Evolutionary conservation across 2,113 vertebrate genomes (phyloP), one percentile per base, ranked within the genome.

Genomic region (Cavia aperea): DNA sequence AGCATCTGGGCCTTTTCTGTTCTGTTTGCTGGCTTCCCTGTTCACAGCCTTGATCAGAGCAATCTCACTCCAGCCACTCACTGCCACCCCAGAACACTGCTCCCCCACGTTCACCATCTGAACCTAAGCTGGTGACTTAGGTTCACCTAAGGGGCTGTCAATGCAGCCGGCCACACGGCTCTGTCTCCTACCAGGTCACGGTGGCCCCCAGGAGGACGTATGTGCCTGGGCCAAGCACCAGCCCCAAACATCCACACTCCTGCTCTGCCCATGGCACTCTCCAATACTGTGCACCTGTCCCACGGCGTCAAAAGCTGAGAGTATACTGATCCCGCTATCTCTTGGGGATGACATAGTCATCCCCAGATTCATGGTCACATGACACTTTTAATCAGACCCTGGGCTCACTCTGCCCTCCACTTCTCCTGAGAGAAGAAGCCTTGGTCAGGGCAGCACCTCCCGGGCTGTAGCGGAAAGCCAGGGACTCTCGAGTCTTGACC

Each of bases 141-240:
- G 39, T 39, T 39, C 26, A 66, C n/a, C 36, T 33, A 49, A 54
- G 36, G 56, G 85, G 43, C 26, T 83, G 68, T 73, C 16, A 70
- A 58, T 18, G 62, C 19, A 58, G 49, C 54, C 23, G 72, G 88
- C 7, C 39, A 10, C 8, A 21, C 15, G 66, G 9, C 43, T 62
- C 84, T 56, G 56, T 66, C 75, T 84, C 36, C 83, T 43, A n/a
- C 1, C 4, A n/a, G 5, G 9, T 19, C 36, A 8, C 0, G 2
- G 13, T 0, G 29, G 33, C 51, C 23, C 12, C 36, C 0, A 65
- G 31, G 66, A 31, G 24, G 43, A 19, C 31, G 12, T 21, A 4
- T 1, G 7, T 39, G 56, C 13, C 19, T 24, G 26, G 39, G 33
- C 29, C 31, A 14, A 0, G 12, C 43, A 26, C 3, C 0, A 6